Percentiles rank a stretch among this genome's conserved stretches.
These are phyloP conservation scores for Thereva unica DNA, from an alignment of 2,888 invertebrate genomes.

Conservation along the genomic window DNA sequence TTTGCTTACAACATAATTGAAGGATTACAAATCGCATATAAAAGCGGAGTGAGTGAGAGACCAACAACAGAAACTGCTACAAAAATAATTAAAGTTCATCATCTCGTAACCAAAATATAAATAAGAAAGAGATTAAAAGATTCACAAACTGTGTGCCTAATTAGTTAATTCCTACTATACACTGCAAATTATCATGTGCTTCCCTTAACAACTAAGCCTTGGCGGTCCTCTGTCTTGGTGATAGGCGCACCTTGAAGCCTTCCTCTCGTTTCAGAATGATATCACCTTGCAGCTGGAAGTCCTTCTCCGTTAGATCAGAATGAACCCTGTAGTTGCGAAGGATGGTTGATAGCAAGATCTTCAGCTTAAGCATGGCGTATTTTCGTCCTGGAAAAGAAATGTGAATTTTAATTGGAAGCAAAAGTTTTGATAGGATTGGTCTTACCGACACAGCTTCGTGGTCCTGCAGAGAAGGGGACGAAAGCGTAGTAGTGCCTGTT, in stretches of 20 bases:
- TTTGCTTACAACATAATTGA: too few relatives aligned
- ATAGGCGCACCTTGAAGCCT: conserved; percentile 73
- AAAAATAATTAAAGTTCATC: too few relatives aligned
- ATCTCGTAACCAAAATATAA: too few relatives aligned
- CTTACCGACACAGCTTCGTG: conserved; percentile 78
- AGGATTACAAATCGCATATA: too few relatives aligned
- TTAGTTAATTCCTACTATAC: not conserved
- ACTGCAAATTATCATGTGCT: not conserved
- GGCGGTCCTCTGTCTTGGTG: conserved; percentile 61
- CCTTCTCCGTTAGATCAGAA: conserved; percentile 68
- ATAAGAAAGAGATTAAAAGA: not conserved
- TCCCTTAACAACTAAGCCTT: conserved; percentile 11
- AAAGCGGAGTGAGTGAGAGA: too few relatives aligned
- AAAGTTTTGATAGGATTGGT: conserved; percentile 42
- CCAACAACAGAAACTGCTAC: too few relatives aligned
- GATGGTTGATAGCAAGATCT: conserved; percentile 76
- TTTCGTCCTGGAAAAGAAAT: conserved; percentile 66
- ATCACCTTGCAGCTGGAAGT: conserved; percentile 75
- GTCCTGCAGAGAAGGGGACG: conserved; percentile 82
- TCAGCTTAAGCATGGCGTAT: conserved; percentile 79
- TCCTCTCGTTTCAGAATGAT: conserved; percentile 78
- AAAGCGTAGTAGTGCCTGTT: conserved; percentile 80
- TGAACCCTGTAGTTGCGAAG: conserved; percentile 72
- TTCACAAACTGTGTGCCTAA: not conserved
- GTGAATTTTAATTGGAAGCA: not conserved